phyloP scores from a whole-genome alignment of 1,140 invertebrate species.

The Drosophila truncata region DNA sequence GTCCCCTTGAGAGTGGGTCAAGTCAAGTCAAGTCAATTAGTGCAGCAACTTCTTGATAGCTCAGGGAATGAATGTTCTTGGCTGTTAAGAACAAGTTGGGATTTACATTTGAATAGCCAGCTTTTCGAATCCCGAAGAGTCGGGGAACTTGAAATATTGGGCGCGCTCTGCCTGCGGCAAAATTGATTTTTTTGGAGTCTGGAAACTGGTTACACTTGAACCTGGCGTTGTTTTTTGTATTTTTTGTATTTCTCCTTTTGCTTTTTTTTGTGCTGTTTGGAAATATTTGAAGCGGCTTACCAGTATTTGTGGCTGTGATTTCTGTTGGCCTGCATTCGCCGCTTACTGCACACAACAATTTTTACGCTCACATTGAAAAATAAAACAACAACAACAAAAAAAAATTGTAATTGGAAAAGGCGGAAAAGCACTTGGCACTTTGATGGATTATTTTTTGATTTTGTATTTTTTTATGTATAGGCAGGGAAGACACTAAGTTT shows the following conservation, averaged over 20 bases:
- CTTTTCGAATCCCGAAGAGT: conserved; percentile 28
- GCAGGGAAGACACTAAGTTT: neutral
- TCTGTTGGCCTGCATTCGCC: conserved; percentile 70
- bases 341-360: conserved; percentile 69
- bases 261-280: conserved; percentile 30
- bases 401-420: conserved; percentile 23
- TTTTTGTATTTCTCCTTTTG: conserved; percentile 20
- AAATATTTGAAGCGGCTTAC: conserved; percentile 70
- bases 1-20: conserved; percentile 15
- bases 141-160: conserved; percentile 63
- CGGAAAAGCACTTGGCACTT: conserved; percentile 28
- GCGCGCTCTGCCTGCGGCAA: conserved; percentile 37
- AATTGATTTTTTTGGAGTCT: conserved; percentile 41
- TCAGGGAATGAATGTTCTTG: conserved; percentile 34
- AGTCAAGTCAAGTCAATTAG: conserved; percentile 30
- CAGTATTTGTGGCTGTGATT: conserved; percentile 27
- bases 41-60: conserved; percentile 12
- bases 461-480: neutral
- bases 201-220: conserved; percentile 82
- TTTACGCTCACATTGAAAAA: conserved; percentile 49
- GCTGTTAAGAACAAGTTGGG: conserved; percentile 61
- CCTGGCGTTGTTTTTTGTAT: conserved; percentile 49
- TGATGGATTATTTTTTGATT: conserved; percentile 14
- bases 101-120: conserved; percentile 71
- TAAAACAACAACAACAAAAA: conserved; percentile 27